A percentile compares a stretch with the other conserved stretches of the same genome.
These are phyloP conservation scores for Enteromius radiatus DNA, from an alignment of 2,797 vertebrate species.

Conservation along the genomic window DNA sequence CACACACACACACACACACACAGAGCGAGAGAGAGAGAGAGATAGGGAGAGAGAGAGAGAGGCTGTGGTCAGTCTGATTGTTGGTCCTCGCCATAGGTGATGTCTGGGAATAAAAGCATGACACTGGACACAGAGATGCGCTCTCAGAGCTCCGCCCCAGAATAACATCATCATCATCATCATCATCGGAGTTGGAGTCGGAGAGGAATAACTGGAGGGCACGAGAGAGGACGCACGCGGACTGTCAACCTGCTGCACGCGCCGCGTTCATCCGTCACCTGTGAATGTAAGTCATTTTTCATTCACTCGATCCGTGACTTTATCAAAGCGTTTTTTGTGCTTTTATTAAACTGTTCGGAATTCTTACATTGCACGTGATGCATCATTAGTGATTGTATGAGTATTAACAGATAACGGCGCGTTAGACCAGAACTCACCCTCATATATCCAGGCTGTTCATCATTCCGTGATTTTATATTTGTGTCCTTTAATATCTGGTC, in stretches of 20 bases:
- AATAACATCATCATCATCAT: constrained; percentile 45
- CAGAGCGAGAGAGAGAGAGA: too few relatives aligned
- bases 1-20: background rate
- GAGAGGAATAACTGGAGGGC: constrained; percentile 73
- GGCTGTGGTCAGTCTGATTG: constrained; percentile 1
- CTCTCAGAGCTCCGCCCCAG: constrained; percentile 76
- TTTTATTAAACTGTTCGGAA: background rate
- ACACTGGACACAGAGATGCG: constrained; percentile 62
- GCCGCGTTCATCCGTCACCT: constrained; percentile 64
- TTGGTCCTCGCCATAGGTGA: background rate
- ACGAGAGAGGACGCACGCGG: constrained; percentile 70
- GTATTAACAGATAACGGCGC: background rate
- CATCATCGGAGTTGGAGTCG: constrained; percentile 63
- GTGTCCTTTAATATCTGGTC: background rate
- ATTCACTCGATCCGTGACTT: background rate
- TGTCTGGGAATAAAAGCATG: background rate
- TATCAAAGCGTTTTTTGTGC: background rate
- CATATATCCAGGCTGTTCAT: background rate
- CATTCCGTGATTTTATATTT: background rate
- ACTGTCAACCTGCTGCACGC: constrained; percentile 66
- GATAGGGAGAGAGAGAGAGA: background rate
- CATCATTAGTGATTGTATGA: background rate
- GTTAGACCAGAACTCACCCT: background rate
- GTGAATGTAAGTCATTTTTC: constrained; percentile 55
- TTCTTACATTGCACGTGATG: background rate